A percentile compares a stretch with the other conserved stretches of the same genome.
Evolutionary conservation across 2,113 vertebrate genomes (phyloP).

Genomic region (Rhombomys opimus): DNA sequence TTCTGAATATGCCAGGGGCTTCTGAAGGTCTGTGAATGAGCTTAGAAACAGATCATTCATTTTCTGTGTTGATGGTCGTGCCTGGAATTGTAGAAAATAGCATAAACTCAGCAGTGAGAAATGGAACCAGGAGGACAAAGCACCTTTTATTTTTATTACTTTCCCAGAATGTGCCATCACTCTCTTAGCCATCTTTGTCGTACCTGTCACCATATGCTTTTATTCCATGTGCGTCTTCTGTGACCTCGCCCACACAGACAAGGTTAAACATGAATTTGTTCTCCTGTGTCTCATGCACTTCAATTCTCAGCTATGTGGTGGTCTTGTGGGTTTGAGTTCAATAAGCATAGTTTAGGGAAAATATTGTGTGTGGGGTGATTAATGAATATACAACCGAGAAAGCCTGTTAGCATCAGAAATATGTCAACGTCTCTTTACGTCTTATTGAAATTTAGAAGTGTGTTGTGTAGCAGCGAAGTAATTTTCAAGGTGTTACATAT

Average conservation of each 20-base stretch:
- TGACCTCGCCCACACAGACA: not conserved
- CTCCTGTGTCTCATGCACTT: conserved; percentile 32
- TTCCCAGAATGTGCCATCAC: not conserved
- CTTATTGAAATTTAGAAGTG: not conserved
- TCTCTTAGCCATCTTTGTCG: conserved; percentile 53
- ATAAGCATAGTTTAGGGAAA: conserved; percentile 35
- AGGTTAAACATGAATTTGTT: conserved; percentile 41
- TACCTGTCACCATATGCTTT: conserved; percentile 1
- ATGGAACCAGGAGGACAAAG: conserved; percentile 80
- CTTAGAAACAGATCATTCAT: conserved; percentile 70
- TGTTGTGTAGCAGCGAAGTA: not conserved
- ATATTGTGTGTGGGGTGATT: not conserved
- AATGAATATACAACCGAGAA: conserved; percentile 29
- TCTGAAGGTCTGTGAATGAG: conserved; percentile 57
- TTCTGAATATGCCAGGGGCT: conserved; percentile 48
- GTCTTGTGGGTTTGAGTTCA: conserved; percentile 7
- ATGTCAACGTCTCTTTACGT: conserved; percentile 37
- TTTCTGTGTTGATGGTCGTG: conserved; percentile 69
- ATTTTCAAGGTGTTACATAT: not conserved
- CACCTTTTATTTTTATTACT: conserved; percentile 61
- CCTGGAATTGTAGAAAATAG: conserved; percentile 75
- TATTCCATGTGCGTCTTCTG: not conserved
- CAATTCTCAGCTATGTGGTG: not conserved
- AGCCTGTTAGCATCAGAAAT: conserved; percentile 25
- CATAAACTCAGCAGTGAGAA: conserved; percentile 80